Evolutionary conservation across 2,113 vertebrate species (phyloP).

Genomic region (Microcebus tavaratra): DNA sequence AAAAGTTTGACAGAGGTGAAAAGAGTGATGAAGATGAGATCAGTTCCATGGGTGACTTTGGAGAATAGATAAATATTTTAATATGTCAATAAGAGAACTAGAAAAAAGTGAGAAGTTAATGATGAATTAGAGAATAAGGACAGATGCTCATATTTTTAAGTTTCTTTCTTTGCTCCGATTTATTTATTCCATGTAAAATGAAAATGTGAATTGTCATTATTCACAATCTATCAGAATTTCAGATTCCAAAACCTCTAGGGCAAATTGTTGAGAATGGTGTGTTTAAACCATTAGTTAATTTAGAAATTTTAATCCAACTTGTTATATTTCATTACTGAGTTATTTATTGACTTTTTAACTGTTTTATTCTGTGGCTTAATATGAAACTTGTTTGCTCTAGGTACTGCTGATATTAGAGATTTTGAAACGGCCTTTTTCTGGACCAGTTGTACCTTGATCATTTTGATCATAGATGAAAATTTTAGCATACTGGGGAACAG

Average conservation of each 20-base stretch:
- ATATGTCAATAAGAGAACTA: neutral
- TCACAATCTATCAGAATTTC: constrained; percentile 30
- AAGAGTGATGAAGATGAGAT: neutral
- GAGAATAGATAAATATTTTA: neutral
- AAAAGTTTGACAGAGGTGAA: neutral
- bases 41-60: neutral
- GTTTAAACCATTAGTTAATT: constrained; percentile 48
- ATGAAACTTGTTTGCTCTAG: constrained; percentile 33
- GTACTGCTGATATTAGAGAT: neutral
- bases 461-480: constrained; percentile 25
- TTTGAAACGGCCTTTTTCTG: neutral
- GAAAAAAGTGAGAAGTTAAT: neutral
- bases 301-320: neutral
- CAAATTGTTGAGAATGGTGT: neutral
- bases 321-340: constrained; percentile 21
- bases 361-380: neutral
- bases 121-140: neutral
- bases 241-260: neutral
- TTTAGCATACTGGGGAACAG: neutral
- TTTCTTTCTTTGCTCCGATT: neutral
- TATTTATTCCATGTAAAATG: neutral
- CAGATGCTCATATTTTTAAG: neutral
- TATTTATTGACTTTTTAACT: constrained; percentile 9
- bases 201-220: neutral
- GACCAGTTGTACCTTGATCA: constrained; percentile 6